Base-by-base conservation (phyloP, 2,888 invertebrate species). In the Thecophora atra region DNA sequence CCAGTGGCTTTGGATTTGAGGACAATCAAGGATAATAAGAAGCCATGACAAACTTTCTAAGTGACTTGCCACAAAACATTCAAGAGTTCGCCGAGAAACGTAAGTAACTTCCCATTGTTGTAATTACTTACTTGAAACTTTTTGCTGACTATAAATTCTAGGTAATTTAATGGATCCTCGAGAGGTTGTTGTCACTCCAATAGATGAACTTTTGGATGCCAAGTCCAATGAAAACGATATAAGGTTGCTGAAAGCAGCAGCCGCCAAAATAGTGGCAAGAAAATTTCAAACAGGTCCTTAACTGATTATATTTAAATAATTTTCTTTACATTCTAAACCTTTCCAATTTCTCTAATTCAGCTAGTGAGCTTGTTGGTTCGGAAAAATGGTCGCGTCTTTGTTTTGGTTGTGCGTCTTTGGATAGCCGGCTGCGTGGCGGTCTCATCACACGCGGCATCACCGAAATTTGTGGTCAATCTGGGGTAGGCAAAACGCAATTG, bases 401-500 rank as follows among this genome's bases (percentile, higher is more conserved):
- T 11, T 84, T 85, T 71, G 92, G 92, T 4, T 92, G 92, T 79
- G 68, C 82, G 3, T 82, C 86, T 7, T 83, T 93, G 42, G 91
- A 93, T 81, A 79, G 80, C 51, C 85, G 89, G 74, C 86, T 91
- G 1, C 85, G 86, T 75, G 93, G 93, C 28, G 94, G 94, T 17
- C 86, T 94, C 66, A 86, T 90, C 4, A 86, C 88, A 11, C 88
- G 89, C 74, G 92, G 93, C 7, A 90, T 94, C 64, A 92, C 91
- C 11, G 94, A 94, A 87, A 88, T 94, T 78, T 89, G 89, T 79
- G 94, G 94, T 0, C 89, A 90, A 79, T 91, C 92, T 79, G 91
- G 92, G 1, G 88, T 89, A 74, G 94, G 94, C 3, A 94, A 94
- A 86, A 93, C 93, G 0, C 94, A 94, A 81, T 80, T 94, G 17